Percentiles rank a stretch among this genome's conserved stretches.
Conservation (phyloP, 2,888 invertebrate species). For the Lamellibrachia satsuma region DNA sequence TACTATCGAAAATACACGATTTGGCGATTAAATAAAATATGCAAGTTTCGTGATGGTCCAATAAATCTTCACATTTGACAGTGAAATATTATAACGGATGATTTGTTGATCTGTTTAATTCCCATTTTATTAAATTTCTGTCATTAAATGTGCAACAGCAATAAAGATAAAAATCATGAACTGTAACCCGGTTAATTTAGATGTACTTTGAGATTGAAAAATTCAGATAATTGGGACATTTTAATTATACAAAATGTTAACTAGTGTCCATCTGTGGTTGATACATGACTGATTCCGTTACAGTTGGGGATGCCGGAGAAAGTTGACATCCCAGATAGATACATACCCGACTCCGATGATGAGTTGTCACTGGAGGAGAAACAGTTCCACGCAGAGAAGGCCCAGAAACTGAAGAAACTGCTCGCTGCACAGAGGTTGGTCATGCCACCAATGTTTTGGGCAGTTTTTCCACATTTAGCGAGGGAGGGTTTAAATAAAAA, state of each 20-base stretch:
- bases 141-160: too few species aligned
- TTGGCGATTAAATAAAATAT: too few species aligned
- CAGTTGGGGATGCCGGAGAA: slow-evolving; percentile 87
- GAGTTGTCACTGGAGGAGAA: slow-evolving; percentile 86
- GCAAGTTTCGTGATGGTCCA: too few species aligned
- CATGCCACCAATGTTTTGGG: background rate
- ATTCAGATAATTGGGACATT: too few species aligned
- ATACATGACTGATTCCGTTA: slow-evolving; percentile 52
- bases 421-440: slow-evolving; percentile 70
- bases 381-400: slow-evolving; percentile 83
- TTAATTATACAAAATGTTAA: background rate
- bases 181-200: background rate
- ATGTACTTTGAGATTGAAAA: too few species aligned
- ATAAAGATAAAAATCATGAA: background rate
- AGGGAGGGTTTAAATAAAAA: background rate
- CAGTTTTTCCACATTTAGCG: too few species aligned
- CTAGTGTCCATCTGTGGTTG: too few species aligned
- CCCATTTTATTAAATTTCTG: too few species aligned
- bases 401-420: slow-evolving; percentile 91
- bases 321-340: slow-evolving; percentile 89
- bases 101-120: too few species aligned
- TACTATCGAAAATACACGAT: too few species aligned
- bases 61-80: too few species aligned
- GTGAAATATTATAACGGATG: too few species aligned
- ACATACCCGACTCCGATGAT: slow-evolving; percentile 78